phyloP scores from a whole-genome alignment of 2,888 invertebrate species.

The Oeneis ivallda region DNA sequence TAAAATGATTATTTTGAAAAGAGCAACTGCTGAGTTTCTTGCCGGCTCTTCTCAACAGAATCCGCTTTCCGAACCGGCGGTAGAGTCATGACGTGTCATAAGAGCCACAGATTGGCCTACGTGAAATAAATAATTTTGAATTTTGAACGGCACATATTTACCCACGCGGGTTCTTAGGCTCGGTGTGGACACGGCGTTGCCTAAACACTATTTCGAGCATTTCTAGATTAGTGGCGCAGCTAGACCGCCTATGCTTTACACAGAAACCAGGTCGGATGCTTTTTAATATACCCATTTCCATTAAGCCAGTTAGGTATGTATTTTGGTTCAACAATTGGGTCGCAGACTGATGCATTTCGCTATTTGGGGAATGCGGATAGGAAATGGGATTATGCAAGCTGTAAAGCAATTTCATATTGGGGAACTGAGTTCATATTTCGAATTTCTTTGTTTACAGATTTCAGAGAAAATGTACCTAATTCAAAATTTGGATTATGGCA shows the following conservation, averaged over 20 bases:
- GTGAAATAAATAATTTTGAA: too few species aligned
- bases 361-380: slow-evolving; percentile 39
- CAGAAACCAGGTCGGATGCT: slow-evolving; percentile 52
- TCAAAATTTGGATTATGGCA: too few species aligned
- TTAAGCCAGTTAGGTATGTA: slow-evolving; percentile 40
- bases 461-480: too few species aligned
- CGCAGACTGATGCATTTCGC: slow-evolving; percentile 39
- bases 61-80: too few species aligned
- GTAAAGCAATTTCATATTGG: slow-evolving; percentile 8
- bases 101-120: too few species aligned
- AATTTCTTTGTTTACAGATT: too few species aligned
- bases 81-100: too few species aligned
- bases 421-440: not conserved
- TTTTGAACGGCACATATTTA: too few species aligned
- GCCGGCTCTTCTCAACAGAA: too few species aligned
- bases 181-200: slow-evolving; percentile 4
- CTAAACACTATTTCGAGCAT: slow-evolving; percentile 49
- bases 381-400: slow-evolving; percentile 22
- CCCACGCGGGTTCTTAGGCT: not conserved
- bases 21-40: too few species aligned
- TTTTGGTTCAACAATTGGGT: slow-evolving; percentile 50
- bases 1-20: too few species aligned
- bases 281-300: slow-evolving; percentile 50
- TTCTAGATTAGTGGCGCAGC: slow-evolving; percentile 48
- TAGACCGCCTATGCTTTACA: slow-evolving; percentile 44